A percentile compares a stretch with the other conserved stretches of the same genome.
These are phyloP conservation scores for Clinocottus analis DNA, from an alignment of 2,113 vertebrate species.

Conservation along the genomic window DNA sequence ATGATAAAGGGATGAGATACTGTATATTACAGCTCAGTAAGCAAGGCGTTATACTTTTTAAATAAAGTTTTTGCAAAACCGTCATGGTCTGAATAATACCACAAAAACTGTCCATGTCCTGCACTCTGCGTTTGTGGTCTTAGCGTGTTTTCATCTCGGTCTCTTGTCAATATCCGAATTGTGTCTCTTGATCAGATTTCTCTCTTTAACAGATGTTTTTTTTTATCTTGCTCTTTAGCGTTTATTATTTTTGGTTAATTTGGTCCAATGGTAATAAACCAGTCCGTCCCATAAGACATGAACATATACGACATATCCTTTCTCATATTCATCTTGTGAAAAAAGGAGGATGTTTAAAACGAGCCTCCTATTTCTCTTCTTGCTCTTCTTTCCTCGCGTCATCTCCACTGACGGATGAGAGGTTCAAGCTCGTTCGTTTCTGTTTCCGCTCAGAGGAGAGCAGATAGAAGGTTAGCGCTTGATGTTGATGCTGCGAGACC, in stretches of 20 bases:
- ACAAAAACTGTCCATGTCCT: too few relatives aligned
- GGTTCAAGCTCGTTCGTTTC: conserved; percentile 11
- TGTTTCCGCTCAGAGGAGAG: neutral
- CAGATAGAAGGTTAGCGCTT: conserved; percentile 41
- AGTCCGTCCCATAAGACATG: neutral
- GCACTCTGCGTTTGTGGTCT: too few relatives aligned
- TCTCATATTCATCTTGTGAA: neutral
- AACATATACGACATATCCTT: too few relatives aligned
- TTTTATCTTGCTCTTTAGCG: neutral
- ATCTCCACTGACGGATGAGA: neutral
- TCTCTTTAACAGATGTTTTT: too few relatives aligned
- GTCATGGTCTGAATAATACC: neutral
- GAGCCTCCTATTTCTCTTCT: neutral
- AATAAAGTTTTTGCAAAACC: neutral
- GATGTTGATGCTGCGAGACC: conserved; percentile 11
- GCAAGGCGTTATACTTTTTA: neutral
- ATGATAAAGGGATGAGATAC: neutral
- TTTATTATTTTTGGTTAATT: neutral
- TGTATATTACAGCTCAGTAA: neutral
- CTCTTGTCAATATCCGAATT: too few relatives aligned
- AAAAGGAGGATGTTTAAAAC: neutral
- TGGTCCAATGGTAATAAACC: neutral
- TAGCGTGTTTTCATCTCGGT: too few relatives aligned
- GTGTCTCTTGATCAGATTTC: too few relatives aligned
- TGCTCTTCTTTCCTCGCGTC: neutral